Evolutionary conservation across 2,888 invertebrate genomes (phyloP), one percentile per base, ranked within the genome.

Genomic region (Blera fallax): DNA sequence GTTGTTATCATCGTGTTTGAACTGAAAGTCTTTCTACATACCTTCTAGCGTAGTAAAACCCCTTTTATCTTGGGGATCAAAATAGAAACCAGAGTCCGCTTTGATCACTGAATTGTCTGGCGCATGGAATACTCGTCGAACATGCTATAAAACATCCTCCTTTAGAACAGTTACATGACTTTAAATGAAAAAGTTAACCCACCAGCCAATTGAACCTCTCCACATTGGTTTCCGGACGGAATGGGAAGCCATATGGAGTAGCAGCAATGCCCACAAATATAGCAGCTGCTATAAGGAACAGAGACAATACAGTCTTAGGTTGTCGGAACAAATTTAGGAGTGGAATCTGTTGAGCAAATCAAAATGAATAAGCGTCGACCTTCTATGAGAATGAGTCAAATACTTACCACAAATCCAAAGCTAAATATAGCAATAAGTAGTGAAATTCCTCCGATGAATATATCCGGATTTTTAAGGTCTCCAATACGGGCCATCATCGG

Each of bases 401-500:
- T 52, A 0, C 78, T 77, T 85, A 91, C 89, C 87, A 91, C 54
- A 16, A 91, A 91, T 0, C 91, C 89, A 6, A 89, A 87, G 32
- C 90, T 87, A 3, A 91, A 58, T 0, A 90, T 29, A 4, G 89
- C 88, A 56, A 91, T 87, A 0, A 90, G 5, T 0, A 88, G 87
- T 1, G 91, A 89, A 29, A 89, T 89, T 29, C 88, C 89, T 2
- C 92, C 93, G 83, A 95, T 92, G 14, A 94, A 88, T 0, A 94
- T 65, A 85, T 95, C 95, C 0, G 95, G 94, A 88, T 93, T 93
- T 0, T 90, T 88, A 21, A 89, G 89, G 1, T 92, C 90, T 1
- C 94, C 94, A 54, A 92, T 90, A 5, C 94, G 91, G 0, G 94
- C 95, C 90, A 94, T 93, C 88, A 95, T 93, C 0, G 95, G 95